Base-by-base conservation (phyloP, 2,888 invertebrate genomes). In the Amphiduros pacificus region DNA sequence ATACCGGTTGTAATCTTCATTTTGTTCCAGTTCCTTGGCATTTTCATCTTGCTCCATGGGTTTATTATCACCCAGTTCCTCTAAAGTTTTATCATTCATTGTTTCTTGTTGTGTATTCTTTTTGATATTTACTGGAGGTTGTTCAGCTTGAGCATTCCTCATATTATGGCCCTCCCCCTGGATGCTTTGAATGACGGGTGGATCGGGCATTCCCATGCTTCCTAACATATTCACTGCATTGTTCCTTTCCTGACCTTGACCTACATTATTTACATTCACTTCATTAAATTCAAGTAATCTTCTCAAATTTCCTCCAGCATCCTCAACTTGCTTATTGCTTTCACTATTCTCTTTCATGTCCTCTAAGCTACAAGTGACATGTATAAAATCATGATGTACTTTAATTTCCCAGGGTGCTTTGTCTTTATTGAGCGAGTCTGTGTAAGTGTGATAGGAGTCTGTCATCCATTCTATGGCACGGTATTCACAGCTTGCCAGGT, bases 381-480 rank as follows among this genome's bases (percentile, higher is more conserved):
- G 26, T 4, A 64, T 28, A 40, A 61, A 64, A 20, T 64, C 64
- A 49, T 64, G 61, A 24, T 61, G 44, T 9, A 64, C 32, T 20
- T 57, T 55, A 11, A 64, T 49, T 27, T 64, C 61, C 52, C 53
- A 64, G 6, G 60, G 53, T 2, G 41, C 32, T 5, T 32, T 32
- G 6, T 24, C n/a, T 32, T 22, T 56, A n/a, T 36, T 55, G 26
- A 32, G 50, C 2, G 53, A 3, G 5, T 61, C 51, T 9, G 61
- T 55, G 48, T 52, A 61, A 1, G 20, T 41, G 27, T 44, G 51
- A 14, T 32, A 11, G 5, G 26, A 22, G 31, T 64, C 64, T 20
- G 27, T 48, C 54, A 29, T 52, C 61, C 64, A 61, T 31, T 53
- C 58, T n/a, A 64, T 64, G 27, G 71, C 70, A 26, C 58, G 52